A percentile compares a stretch with the other conserved stretches of the same genome.
Evolutionary conservation across 2,888 invertebrate species (phyloP).

Genomic region (Chironomus tentans): DNA sequence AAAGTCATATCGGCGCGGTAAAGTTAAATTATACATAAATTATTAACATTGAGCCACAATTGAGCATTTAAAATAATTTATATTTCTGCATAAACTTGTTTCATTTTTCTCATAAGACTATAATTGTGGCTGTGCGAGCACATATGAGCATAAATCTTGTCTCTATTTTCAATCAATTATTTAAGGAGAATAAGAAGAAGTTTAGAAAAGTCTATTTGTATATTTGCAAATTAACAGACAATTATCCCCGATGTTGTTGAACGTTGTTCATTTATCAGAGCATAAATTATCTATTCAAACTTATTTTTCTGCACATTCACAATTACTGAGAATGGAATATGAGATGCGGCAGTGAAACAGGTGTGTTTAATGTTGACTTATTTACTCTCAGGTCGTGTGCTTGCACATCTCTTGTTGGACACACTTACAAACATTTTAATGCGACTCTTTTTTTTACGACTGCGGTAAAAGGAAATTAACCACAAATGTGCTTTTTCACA

Average conservation of each 20-base stretch:
- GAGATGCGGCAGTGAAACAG: neutral
- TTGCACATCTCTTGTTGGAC: neutral
- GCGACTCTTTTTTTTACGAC: neutral
- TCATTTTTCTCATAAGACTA: neutral
- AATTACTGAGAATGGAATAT: no score
- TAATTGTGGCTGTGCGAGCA: neutral
- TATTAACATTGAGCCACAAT: slow-evolving; percentile 11
- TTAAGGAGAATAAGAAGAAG: neutral
- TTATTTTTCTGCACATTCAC: neutral
- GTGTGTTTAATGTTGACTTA: neutral
- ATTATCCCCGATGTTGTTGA: neutral
- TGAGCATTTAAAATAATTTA: slow-evolving; percentile 9
- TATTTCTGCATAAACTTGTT: slow-evolving; percentile 21
- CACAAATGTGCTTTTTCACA: neutral
- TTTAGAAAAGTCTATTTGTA: no score
- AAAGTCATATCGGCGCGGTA: no score
- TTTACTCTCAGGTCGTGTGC: neutral
- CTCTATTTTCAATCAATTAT: slow-evolving; percentile 17
- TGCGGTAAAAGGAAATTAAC: slow-evolving; percentile 15
- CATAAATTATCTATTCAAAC: neutral
- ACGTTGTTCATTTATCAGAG: neutral
- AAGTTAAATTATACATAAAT: neutral
- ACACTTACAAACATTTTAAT: neutral
- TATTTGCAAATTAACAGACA: slow-evolving; percentile 7
- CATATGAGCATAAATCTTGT: neutral